phyloP scores from a whole-genome alignment of 2,888 invertebrate species.

The Axea sp. region DNA sequence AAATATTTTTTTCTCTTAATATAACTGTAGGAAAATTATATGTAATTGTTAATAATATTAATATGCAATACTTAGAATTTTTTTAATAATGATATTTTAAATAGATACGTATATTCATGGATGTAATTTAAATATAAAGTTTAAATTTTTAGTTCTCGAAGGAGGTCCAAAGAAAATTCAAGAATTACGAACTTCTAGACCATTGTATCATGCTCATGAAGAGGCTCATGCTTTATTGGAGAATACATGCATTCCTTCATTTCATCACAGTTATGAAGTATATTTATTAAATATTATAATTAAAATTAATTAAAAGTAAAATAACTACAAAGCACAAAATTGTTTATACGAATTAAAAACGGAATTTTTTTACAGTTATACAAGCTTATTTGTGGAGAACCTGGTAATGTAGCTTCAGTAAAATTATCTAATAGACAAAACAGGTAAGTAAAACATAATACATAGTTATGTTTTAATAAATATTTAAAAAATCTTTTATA shows the following conservation, averaged over 20 bases:
- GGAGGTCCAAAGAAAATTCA: conserved; percentile 84
- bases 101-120: no score
- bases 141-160: conserved; percentile 81
- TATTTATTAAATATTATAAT: neutral
- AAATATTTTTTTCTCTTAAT: no score
- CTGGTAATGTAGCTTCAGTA: conserved; percentile 81
- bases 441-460: conserved; percentile 81
- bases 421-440: conserved; percentile 80
- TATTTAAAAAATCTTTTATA: no score
- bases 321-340: no score
- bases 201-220: conserved; percentile 89
- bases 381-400: conserved; percentile 84
- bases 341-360: neutral
- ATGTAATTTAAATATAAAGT: no score
- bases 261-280: conserved; percentile 91
- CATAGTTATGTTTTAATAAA: no score
- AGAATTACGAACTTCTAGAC: conserved; percentile 87
- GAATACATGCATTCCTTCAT: conserved; percentile 86
- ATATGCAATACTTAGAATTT: no score
- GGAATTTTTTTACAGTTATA: conserved; percentile 83
- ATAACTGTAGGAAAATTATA: no score
- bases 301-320: conserved; percentile 2
- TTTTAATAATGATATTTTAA: no score
- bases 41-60: no score
- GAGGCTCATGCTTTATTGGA: conserved; percentile 87